phyloP scores from a whole-genome alignment of 1,140 invertebrate species.

The Lordiphosa stackelbergi region DNA sequence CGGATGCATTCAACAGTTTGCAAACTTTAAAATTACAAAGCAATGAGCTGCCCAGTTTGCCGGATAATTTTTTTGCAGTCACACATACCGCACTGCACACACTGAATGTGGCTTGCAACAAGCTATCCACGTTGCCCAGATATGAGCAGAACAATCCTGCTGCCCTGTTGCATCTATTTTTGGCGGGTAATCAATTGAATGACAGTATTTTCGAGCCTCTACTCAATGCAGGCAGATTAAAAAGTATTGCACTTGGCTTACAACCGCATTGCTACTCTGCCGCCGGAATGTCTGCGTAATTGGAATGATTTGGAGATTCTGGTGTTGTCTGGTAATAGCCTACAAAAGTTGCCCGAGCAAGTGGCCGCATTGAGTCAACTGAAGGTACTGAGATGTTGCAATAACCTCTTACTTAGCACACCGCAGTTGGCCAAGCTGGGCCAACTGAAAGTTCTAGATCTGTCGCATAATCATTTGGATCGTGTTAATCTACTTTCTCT shows the following conservation, averaged over 20 bases:
- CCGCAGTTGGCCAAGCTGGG: conserved; percentile 86
- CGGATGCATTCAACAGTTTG: conserved; percentile 82
- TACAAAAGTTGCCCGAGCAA: conserved; percentile 86
- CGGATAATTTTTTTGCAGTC: conserved; percentile 86
- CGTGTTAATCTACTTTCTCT: conserved; percentile 85
- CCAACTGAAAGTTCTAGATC: conserved; percentile 87
- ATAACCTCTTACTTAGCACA: conserved; percentile 85
- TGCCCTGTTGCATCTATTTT: conserved; percentile 84
- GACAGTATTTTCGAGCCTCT: conserved; percentile 85
- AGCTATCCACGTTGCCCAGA: conserved; percentile 82
- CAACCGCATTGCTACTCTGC: conserved; percentile 85
- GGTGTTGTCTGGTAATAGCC: conserved; percentile 88
- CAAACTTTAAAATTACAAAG: conserved; percentile 86
- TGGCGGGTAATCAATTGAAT: conserved; percentile 87
- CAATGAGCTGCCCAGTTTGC: conserved; percentile 85
- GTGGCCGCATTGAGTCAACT: conserved; percentile 85
- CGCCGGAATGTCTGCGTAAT: conserved; percentile 85
- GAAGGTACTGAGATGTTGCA: conserved; percentile 87
- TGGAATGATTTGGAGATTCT: conserved; percentile 90
- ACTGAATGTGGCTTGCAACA: conserved; percentile 88
- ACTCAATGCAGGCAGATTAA: conserved; percentile 82
- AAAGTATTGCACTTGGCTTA: conserved; percentile 87
- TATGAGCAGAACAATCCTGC: conserved; percentile 80
- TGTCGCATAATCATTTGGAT: conserved; percentile 90
- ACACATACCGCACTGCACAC: conserved; percentile 83